Evolutionary conservation across 1,140 invertebrate species (phyloP), one percentile per base, ranked within the genome.

Genomic region (Eciton burchellii): DNA sequence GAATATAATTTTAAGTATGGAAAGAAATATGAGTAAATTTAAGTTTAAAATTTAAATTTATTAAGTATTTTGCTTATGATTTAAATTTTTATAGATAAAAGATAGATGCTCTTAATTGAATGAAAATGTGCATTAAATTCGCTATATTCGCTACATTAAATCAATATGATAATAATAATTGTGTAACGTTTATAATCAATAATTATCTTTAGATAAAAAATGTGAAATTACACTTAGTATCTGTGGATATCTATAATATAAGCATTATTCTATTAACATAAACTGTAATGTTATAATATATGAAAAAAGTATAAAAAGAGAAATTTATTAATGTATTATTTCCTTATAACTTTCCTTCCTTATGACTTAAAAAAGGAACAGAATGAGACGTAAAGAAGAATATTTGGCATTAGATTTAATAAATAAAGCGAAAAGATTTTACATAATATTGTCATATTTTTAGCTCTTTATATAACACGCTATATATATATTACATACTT

Each of bases 401-500:
- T 66, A 49, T 45, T 16, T 49, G 9, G 24, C 11, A 29, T 0
- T 59, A 29, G 16, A 63, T 79, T 24, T 54, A 54, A 43, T 77
- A 65, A 76, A 41, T 76, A 76, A 41, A 68, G 45, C 21, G 2
- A 3, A 6, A 35, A 35, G 1, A 54, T 85, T 85, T 52, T 72
- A 86, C 83, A 60, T 56, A 49, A 83, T 83, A 68, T 76, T 59
- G 76, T 62, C 84, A 70, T 84, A 83, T 82, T 84, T 86, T 43
- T 87, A 41, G n/a, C n/a, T 81, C 52, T 89, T 85, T 89, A 88
- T 85, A 89, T 85, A 56, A 79, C 85, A 79, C 47, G 83, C 84
- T 90, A 82, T 85, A 84, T 83, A 89, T 81, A 86, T 88, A 35
- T 35, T 90, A 82, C 84, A 84, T 83, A 89, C 81, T 84, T 88